Percentiles rank a stretch among this genome's conserved stretches.
phyloP scores from a whole-genome alignment of 2,113 vertebrate species.

The Thymallus thymallus region DNA sequence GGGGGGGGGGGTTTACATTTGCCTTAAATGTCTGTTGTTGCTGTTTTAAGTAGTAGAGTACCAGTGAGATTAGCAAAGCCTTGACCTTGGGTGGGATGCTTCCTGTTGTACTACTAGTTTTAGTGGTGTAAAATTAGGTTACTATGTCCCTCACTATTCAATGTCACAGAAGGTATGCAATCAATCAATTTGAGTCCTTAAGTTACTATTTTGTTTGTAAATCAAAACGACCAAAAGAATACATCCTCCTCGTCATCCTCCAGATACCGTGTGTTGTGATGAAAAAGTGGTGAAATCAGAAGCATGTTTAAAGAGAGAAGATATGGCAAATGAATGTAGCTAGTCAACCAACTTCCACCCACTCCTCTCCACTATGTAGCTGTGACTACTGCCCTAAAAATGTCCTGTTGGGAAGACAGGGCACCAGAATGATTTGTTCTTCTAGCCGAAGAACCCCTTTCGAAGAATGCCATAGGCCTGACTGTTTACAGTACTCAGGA shows the following conservation, averaged over 20 bases:
- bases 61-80: no score
- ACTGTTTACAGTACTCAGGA: conserved; percentile 61
- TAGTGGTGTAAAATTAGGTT: background rate
- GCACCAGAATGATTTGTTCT: conserved; percentile 50
- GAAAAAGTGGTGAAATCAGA: background rate
- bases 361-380: conserved; percentile 26
- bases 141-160: background rate
- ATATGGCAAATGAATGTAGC: conserved; percentile 1
- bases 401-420: conserved; percentile 59
- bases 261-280: no score
- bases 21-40: background rate
- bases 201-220: no score
- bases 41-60: background rate
- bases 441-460: conserved; percentile 39
- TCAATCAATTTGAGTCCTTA: no score
- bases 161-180: no score
- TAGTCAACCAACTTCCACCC: conserved; percentile 8
- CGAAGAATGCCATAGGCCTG: conserved; percentile 59
- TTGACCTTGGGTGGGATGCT: no score
- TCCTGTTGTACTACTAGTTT: no score
- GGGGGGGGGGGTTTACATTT: background rate
- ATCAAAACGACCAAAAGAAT: no score
- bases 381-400: conserved; percentile 65
- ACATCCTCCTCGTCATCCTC: no score
- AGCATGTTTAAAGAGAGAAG: background rate